These are phyloP conservation scores for Siphamia tubifer DNA, from an alignment of 2,113 vertebrate species.

Conservation along the genomic window DNA sequence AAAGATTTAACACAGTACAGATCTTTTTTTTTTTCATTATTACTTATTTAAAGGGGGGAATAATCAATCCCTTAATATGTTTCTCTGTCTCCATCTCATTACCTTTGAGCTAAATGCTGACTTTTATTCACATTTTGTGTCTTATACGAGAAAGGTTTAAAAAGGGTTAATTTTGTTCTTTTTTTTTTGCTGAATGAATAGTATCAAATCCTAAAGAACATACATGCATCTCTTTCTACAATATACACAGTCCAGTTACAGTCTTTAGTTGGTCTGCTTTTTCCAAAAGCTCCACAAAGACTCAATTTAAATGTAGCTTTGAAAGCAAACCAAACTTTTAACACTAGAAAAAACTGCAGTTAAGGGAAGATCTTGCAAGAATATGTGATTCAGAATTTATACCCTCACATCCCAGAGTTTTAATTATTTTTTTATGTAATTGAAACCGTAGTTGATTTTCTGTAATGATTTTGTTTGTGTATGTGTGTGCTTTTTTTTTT, in stretches of 20 bases:
- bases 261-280: conserved; percentile 15
- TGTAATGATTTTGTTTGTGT: too few relatives aligned
- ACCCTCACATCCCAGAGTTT: too few relatives aligned
- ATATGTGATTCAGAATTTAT: too few relatives aligned
- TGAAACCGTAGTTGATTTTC: too few relatives aligned
- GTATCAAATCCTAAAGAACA: conserved; percentile 59
- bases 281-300: conserved; percentile 36
- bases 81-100: background rate
- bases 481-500: too few relatives aligned
- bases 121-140: conserved; percentile 33
- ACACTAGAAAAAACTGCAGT: too few relatives aligned
- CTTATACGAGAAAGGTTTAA: conserved; percentile 17
- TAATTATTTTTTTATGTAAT: too few relatives aligned
- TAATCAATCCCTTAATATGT: background rate
- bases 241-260: conserved; percentile 54
- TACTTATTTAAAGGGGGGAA: conserved; percentile 10
- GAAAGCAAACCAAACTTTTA: conserved; percentile 15
- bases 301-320: background rate
- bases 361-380: too few relatives aligned
- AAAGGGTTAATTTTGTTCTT: conserved; percentile 20
- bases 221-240: conserved; percentile 72
- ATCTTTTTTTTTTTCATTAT: conserved; percentile 14
- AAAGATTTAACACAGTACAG: conserved; percentile 61
- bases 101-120: conserved; percentile 14
- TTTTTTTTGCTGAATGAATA: conserved; percentile 4